Evolutionary conservation across 2,797 vertebrate genomes (phyloP).

Genomic region (Urocyon cinereoargenteus): DNA sequence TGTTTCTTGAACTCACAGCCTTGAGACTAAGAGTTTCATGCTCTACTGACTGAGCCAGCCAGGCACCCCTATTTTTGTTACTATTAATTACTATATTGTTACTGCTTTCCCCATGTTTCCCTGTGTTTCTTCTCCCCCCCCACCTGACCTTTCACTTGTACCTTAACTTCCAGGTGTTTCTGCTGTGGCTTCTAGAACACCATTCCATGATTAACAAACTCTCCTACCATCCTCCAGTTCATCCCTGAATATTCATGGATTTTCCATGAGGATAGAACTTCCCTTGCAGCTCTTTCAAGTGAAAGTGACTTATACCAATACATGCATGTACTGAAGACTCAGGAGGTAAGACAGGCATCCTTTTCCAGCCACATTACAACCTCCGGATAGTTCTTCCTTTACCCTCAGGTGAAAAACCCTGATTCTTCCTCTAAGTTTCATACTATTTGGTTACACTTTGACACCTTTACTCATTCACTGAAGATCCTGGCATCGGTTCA

Average conservation of each 20-base stretch:
- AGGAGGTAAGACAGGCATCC: not conserved
- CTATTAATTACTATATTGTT: not conserved
- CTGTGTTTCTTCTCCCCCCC: not conserved
- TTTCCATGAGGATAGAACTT: not conserved
- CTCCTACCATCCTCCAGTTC: not conserved
- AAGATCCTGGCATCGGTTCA: slow-evolving; percentile 6
- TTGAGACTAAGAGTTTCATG: not conserved
- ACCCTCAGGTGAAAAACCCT: not conserved
- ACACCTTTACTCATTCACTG: not conserved
- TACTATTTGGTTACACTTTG: not conserved
- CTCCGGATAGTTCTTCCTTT: not conserved
- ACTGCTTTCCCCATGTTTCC: not conserved
- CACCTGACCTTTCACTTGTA: not conserved
- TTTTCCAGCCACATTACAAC: not conserved
- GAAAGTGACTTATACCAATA: slow-evolving; percentile 15
- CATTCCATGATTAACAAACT: not conserved
- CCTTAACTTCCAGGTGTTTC: slow-evolving; percentile 11
- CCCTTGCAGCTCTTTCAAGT: not conserved
- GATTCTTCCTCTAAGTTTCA: slow-evolving; percentile 22
- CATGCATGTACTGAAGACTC: not conserved
- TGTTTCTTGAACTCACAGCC: not conserved
- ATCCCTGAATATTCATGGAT: slow-evolving; percentile 26
- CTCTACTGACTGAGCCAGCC: not conserved
- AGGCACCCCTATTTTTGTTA: not conserved
- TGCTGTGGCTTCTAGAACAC: not conserved